Conservation (phyloP, 1,140 invertebrate genomes). For the Leptinotarsa texana region DNA sequence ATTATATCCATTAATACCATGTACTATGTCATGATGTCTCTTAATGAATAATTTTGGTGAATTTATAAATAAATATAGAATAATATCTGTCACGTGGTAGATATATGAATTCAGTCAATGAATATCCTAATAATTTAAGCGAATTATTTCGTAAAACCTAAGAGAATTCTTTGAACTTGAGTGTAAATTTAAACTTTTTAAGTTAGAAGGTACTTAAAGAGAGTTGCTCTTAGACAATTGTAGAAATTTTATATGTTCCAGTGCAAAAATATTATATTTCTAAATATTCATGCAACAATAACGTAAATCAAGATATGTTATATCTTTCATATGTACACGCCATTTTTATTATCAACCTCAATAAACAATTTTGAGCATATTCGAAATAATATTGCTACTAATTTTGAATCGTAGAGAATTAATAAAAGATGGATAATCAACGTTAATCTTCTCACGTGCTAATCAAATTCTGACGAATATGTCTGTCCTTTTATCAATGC, state of each 20-base stretch:
- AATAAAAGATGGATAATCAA: too few relatives aligned
- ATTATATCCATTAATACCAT: too few relatives aligned
- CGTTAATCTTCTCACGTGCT: too few relatives aligned
- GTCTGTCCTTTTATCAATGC: too few relatives aligned
- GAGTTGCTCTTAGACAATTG: background rate
- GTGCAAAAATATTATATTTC: slow-evolving; percentile 30
- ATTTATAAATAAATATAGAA: too few relatives aligned
- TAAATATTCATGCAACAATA: slow-evolving; percentile 27
- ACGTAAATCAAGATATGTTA: slow-evolving; percentile 24
- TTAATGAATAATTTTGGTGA: too few relatives aligned
- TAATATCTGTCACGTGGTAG: too few relatives aligned
- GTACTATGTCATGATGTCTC: too few relatives aligned
- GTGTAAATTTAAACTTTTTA: background rate
- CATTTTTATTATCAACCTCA: background rate
- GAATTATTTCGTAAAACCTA: background rate
- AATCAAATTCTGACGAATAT: too few relatives aligned
- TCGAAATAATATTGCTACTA: slow-evolving; percentile 3
- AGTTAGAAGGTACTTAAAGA: background rate
- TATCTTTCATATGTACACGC: slow-evolving; percentile 23
- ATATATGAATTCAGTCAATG: too few relatives aligned
- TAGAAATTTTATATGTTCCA: slow-evolving; percentile 6
- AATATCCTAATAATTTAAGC: too few relatives aligned
- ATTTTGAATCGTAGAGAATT: background rate
- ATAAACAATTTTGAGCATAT: background rate
- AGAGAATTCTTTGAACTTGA: background rate